Evolutionary conservation across 2,888 invertebrate genomes (phyloP), one percentile per base, ranked within the genome.

Genomic region (Oxystoma pomonae): DNA sequence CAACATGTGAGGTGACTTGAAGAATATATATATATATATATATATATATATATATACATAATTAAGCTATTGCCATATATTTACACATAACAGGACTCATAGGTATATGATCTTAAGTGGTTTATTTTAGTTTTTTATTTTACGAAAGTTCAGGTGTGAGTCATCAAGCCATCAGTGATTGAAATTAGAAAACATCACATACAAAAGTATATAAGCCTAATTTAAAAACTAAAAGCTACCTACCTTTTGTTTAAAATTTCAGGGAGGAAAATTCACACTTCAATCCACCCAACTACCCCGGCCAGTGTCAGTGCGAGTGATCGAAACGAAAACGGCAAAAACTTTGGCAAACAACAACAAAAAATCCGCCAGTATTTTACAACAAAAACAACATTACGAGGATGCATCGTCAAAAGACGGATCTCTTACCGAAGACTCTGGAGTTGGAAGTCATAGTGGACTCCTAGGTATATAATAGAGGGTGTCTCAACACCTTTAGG

Each of bases 261-360:
- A 80, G 62, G 72, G 79, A 1, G 79, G 80, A 57, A 90, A 88
- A 77, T 89, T 84, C 69, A 88, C 87, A 1, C 75, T 89, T 59
- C 88, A 88, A 70, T 87, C 89, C 22, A 89, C 87, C 62, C 90
- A 90, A 74, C 81, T 92, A 69, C 92, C 92, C 0, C 81, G 86
- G 65, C 91, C 91, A 0, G 91, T 92, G 78, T 85, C 88, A 51
- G 83, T 83, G 67, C 86, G 84, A 75, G 80, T 82, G 66, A 83
- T 82, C 70, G 90, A 85, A 80, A 83, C 87, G 3, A 92, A 92
- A 80, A 84, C 85, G 57, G 89, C 88, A 58, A 92, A 92, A 76
- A 89, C 88, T 61, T 80, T 83, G 58, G 89, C 87, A 49, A 92
- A 92, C 75, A 90, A 86, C 71, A 88, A 86, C 65, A 84, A 87